phyloP scores from a whole-genome alignment of 1,140 invertebrate genomes.

The Callitettix versicolor region DNA sequence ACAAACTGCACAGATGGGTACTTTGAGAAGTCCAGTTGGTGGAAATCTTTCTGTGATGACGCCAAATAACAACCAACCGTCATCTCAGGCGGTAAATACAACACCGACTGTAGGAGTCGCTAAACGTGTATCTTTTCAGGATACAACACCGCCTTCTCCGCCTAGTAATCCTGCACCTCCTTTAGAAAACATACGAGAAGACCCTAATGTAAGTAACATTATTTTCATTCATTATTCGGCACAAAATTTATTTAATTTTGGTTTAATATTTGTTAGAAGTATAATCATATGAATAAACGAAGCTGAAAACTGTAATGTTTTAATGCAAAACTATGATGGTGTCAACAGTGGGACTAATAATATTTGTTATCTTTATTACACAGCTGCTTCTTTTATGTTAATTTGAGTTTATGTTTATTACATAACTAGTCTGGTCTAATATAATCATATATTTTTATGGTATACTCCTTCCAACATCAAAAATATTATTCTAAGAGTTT shows the following conservation, averaged over 20 bases:
- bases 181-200: slow-evolving; percentile 57
- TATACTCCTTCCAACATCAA: slow-evolving; percentile 14
- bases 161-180: slow-evolving; percentile 32
- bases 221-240: too few relatives aligned
- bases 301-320: slow-evolving; percentile 5
- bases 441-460: too few relatives aligned
- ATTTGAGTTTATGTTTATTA: too few relatives aligned
- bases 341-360: too few relatives aligned
- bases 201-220: slow-evolving; percentile 74
- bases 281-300: too few relatives aligned
- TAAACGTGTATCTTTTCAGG: slow-evolving; percentile 66
- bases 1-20: slow-evolving; percentile 30
- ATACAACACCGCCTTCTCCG: slow-evolving; percentile 39
- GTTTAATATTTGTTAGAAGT: too few relatives aligned
- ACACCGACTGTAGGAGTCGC: slow-evolving; percentile 17
- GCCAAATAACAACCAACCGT: slow-evolving; percentile 2
- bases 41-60: too few relatives aligned
- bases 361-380: too few relatives aligned
- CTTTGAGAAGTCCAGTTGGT: slow-evolving; percentile 27
- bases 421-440: too few relatives aligned
- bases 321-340: too few relatives aligned
- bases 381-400: too few relatives aligned
- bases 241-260: too few relatives aligned
- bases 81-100: slow-evolving; percentile 9
- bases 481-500: background rate